Conservation (phyloP, 2,113 vertebrate species). For the Carettochelys insculpta region DNA sequence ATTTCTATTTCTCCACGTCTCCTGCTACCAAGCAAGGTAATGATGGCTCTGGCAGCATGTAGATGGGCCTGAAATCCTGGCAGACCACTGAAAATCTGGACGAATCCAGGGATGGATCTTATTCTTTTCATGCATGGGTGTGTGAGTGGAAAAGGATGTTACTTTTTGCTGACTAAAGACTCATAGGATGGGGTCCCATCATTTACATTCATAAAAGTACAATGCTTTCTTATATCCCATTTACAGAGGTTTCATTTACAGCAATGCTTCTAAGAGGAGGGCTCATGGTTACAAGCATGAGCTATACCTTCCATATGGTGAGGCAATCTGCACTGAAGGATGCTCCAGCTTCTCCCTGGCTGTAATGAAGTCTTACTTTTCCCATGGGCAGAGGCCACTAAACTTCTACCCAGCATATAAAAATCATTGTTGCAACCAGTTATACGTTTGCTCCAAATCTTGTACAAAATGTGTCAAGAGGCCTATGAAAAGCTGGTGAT, state of each 20-base stretch:
- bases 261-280: not conserved
- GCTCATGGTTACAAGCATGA: constrained; percentile 22
- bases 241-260: constrained; percentile 4
- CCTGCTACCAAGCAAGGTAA: not conserved
- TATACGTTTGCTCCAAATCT: no score
- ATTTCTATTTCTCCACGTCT: no score
- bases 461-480: no score
- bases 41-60: not conserved
- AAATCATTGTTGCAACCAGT: no score
- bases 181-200: not conserved
- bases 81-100: not conserved
- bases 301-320: not conserved
- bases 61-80: not conserved
- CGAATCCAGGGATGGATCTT: not conserved
- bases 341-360: not conserved
- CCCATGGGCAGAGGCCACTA: accelerated
- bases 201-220: not conserved
- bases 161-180: not conserved
- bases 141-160: not conserved
- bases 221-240: not conserved
- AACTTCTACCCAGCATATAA: accelerated
- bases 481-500: no score
- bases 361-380: not conserved
- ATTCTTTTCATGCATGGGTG: accelerated
- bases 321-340: not conserved